These are phyloP conservation scores for Merluccius polli DNA, from an alignment of 2,797 vertebrate genomes.

Conservation along the genomic window DNA sequence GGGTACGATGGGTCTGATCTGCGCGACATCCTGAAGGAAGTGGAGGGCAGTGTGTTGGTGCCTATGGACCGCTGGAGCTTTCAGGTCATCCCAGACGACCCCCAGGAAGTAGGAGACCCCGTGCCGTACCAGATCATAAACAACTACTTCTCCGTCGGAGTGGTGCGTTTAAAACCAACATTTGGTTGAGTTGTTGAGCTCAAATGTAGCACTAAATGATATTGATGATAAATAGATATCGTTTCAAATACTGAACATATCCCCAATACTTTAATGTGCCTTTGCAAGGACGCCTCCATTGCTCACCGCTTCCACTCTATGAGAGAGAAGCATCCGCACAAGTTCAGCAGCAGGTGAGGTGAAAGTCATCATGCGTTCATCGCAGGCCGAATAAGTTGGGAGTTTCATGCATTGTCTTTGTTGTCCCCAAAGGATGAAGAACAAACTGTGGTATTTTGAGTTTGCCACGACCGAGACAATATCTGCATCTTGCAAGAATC, in stretches of 20 bases:
- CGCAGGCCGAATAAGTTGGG: neutral
- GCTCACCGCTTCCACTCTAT: slow-evolving; percentile 92
- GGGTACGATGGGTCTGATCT: slow-evolving; percentile 89
- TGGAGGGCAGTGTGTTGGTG: slow-evolving; percentile 73
- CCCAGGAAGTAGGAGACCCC: slow-evolving; percentile 79
- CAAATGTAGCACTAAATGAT: neutral
- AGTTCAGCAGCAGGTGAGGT: slow-evolving; percentile 90
- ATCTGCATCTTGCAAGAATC: slow-evolving; percentile 87
- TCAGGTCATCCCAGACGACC: slow-evolving; percentile 78
- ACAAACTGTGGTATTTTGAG: slow-evolving; percentile 95
- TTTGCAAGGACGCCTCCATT: slow-evolving; percentile 87
- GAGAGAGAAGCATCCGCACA: slow-evolving; percentile 91
- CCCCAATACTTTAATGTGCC: slow-evolving; percentile 24
- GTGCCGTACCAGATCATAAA: slow-evolving; percentile 93
- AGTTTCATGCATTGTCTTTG: slow-evolving; percentile 2
- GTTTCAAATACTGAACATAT: slow-evolving; percentile 35
- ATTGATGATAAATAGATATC: neutral
- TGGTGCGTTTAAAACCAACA: slow-evolving; percentile 74
- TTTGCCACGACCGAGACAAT: slow-evolving; percentile 92
- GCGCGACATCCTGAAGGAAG: slow-evolving; percentile 81
- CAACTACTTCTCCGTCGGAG: slow-evolving; percentile 96
- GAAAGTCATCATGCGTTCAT: neutral
- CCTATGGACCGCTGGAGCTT: slow-evolving; percentile 88
- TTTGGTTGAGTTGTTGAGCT: neutral
- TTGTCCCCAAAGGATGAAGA: slow-evolving; percentile 81